Base-by-base conservation (phyloP, 2,888 invertebrate genomes). In the Cephalotes varians region DNA sequence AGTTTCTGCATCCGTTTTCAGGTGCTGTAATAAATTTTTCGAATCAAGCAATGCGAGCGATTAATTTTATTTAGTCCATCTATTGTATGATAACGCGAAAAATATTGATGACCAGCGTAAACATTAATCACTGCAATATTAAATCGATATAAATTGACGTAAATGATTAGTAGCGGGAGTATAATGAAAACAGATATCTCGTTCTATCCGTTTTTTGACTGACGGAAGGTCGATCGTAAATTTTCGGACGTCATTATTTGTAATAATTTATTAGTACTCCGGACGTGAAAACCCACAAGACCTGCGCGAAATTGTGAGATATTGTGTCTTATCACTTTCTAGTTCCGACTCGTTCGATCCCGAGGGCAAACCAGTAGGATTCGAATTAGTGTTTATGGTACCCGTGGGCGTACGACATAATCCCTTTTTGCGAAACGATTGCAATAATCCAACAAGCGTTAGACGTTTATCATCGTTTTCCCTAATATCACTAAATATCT, bases 301-400 rank as follows among this genome's bases (percentile, higher is more conserved):
- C 86, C 80, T 58, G 9, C 74, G 67, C 62, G 64, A 84, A 89
- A 90, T 88, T 56, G 87, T 90, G 87, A 90, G 90, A 88, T 90
- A 90, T 87, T 72, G 90, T 81, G 83, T 83, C 90, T 87, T 86
- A 88, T 90, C 90, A 83, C 84, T 85, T 88, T 76, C 81, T 51
- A 51, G 67, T 82, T 56, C 82, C 81, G 87, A 31, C 72, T 84
- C 90, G 87, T 82, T 89, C 89, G 88, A 90, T 88, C 87, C 82
- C 49, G 65, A 51, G 49, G 56, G 73, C 67, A 81, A 77, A 73
- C 82, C 87, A 76, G 85, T 84, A 71, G 83, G 88, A 90, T 89
- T 86, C 87, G 89, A 88, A 89, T 89, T 90, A 89, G 90, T 88
- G 90, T 89, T 89, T 90, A 89, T 81, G 85, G 89, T 82, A 80